Conservation (phyloP, 2,888 invertebrate genomes). For the Philereme transversata region DNA sequence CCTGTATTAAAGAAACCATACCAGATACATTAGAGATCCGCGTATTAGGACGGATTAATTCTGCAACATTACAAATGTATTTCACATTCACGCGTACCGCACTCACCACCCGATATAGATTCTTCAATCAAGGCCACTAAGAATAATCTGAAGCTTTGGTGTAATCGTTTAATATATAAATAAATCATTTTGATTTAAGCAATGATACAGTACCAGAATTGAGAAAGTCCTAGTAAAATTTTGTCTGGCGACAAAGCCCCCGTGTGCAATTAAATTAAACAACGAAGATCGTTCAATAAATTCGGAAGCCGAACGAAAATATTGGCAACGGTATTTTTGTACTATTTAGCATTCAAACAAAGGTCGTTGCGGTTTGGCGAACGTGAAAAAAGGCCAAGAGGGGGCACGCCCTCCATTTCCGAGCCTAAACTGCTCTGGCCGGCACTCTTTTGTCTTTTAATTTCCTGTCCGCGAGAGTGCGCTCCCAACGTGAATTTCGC, state of each 20-base stretch:
- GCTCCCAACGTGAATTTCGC: constrained; percentile 76
- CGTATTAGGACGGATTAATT: constrained; percentile 76
- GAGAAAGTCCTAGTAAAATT: not conserved
- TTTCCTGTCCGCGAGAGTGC: constrained; percentile 78
- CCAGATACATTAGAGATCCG: constrained; percentile 71
- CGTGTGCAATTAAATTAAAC: constrained; percentile 11
- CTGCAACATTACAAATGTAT: constrained; percentile 66
- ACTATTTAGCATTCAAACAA: constrained; percentile 50
- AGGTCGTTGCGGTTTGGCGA: constrained; percentile 58
- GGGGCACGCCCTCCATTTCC: constrained; percentile 74
- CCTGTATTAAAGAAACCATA: constrained; percentile 83
- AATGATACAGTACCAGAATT: not conserved
- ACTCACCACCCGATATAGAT: no score
- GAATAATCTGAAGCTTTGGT: no score
- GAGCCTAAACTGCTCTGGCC: constrained; percentile 73
- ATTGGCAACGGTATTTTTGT: constrained; percentile 34
- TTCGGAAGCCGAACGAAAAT: constrained; percentile 30
- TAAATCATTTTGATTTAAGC: no score
- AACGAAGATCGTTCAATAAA: constrained; percentile 17
- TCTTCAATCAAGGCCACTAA: no score
- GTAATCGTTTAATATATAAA: no score
- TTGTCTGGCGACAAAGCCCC: constrained; percentile 6
- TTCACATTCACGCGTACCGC: constrained; percentile 55
- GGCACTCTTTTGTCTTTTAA: constrained; percentile 82
- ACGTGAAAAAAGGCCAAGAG: constrained; percentile 61